A percentile compares a stretch with the other conserved stretches of the same genome.
Conservation (phyloP, 2,888 invertebrate species). For the Bedellia somnulentella region DNA sequence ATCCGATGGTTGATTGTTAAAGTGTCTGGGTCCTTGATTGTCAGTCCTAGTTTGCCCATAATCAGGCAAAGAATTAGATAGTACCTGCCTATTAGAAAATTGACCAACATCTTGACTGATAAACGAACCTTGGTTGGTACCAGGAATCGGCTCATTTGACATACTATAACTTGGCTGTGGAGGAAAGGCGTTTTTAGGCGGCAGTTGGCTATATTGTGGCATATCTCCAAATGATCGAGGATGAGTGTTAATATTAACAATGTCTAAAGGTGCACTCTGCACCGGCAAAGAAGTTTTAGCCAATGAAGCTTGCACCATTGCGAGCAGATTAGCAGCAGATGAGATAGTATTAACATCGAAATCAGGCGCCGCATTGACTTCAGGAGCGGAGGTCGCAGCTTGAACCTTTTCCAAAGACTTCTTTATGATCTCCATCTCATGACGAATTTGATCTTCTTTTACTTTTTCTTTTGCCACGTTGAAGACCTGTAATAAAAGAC, state of each 20-base stretch:
- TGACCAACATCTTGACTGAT: too few relatives aligned
- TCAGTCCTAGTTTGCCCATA: too few relatives aligned
- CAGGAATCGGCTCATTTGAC: neutral
- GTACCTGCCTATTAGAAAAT: too few relatives aligned
- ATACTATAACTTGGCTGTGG: neutral
- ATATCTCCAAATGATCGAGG: constrained; percentile 40
- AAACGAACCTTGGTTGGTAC: neutral
- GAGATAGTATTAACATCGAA: constrained; percentile 20
- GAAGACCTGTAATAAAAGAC: constrained; percentile 49
- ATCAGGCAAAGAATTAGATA: too few relatives aligned
- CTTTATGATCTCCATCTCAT: constrained; percentile 59
- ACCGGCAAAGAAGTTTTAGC: constrained; percentile 12
- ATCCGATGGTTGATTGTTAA: too few relatives aligned
- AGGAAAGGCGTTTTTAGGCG: neutral
- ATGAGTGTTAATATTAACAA: constrained; percentile 24
- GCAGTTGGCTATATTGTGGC: too few relatives aligned
- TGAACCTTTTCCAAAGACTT: constrained; percentile 33
- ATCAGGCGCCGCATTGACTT: constrained; percentile 8
- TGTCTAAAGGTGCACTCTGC: constrained; percentile 13
- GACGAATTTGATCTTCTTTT: constrained; percentile 61
- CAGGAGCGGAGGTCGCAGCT: constrained; percentile 9
- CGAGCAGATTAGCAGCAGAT: constrained; percentile 35
- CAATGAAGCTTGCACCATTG: constrained; percentile 40
- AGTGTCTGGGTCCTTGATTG: too few relatives aligned
- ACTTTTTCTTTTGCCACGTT: constrained; percentile 76